Evolutionary conservation across 2,797 vertebrate species (phyloP).

Genomic region (Premnoplex brunnescens): DNA sequence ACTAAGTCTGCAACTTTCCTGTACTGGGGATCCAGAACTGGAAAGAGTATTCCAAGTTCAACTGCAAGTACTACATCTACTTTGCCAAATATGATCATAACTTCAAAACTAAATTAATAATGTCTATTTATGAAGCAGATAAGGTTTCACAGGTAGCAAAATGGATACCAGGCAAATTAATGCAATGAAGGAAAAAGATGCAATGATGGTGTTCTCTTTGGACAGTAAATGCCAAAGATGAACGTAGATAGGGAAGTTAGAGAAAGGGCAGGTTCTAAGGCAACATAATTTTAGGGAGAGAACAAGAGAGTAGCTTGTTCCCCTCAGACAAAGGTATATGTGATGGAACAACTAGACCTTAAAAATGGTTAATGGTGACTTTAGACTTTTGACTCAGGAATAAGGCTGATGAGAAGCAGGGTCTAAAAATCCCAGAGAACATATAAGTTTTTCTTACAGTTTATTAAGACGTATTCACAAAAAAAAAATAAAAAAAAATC

Average conservation of each 20-base stretch:
- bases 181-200: background rate
- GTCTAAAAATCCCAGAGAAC: background rate
- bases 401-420: background rate
- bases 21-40: background rate
- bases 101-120: background rate
- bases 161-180: background rate
- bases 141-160: background rate
- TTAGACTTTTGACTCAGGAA: background rate
- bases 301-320: background rate
- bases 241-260: background rate
- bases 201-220: background rate
- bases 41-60: background rate
- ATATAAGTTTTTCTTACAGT: background rate
- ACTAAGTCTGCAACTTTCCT: background rate
- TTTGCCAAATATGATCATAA: background rate
- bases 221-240: background rate
- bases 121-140: background rate
- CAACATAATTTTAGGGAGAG: background rate
- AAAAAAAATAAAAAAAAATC: background rate
- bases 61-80: background rate
- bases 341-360: background rate
- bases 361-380: background rate
- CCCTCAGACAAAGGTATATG: background rate
- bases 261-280: background rate
- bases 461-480: background rate